These are phyloP conservation scores for Triops cancriformis DNA, from an alignment of 1,140 invertebrate species.

Conservation along the genomic window DNA sequence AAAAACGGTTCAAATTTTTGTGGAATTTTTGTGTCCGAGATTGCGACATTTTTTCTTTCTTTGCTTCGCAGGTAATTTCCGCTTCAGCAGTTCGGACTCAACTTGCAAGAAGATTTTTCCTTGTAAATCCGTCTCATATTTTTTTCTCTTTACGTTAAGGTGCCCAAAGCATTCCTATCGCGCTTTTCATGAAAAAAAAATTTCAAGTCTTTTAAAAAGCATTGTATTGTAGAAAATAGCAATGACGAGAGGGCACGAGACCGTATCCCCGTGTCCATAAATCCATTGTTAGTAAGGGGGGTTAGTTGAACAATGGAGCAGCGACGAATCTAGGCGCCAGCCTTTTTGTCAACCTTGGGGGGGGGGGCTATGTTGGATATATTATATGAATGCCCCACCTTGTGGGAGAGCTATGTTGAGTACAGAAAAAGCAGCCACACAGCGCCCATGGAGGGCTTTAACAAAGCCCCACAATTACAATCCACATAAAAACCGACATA, in stretches of 20 bases:
- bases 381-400: slow-evolving; percentile 3
- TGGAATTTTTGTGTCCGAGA: no score
- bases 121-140: not conserved
- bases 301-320: not conserved
- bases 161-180: not conserved
- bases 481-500: slow-evolving; percentile 5
- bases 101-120: no score
- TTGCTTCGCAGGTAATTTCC: no score
- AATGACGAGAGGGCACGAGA: not conserved
- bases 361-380: not conserved
- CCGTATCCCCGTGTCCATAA: not conserved
- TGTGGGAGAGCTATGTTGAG: not conserved
- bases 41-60: no score
- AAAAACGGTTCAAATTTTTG: no score
- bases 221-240: not conserved
- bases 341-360: not conserved
- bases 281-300: not conserved
- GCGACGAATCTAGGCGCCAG: not conserved
- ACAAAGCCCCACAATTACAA: not conserved
- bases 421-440: not conserved
- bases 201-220: not conserved
- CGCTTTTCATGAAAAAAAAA: not conserved
- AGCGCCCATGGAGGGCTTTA: not conserved
- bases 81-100: no score
- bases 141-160: not conserved